Conservation (phyloP, 2,797 vertebrate genomes). For the Tachyglossus aculeatus region DNA sequence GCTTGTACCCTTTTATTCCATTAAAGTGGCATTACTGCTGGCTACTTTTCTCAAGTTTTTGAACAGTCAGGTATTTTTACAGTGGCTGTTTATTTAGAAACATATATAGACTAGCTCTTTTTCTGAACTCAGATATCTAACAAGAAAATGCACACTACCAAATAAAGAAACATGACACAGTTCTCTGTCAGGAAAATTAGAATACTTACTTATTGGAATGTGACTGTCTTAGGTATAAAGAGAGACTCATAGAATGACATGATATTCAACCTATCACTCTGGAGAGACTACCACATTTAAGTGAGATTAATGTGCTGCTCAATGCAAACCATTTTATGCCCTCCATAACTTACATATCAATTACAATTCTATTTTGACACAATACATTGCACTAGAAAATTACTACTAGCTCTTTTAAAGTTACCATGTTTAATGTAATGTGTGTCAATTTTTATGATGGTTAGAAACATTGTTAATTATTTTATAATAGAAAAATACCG, state of each 20-base stretch:
- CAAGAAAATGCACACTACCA: conserved; percentile 32
- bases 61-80: neutral
- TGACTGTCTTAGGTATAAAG: conserved; percentile 33
- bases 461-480: conserved; percentile 35
- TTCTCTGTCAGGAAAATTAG: conserved; percentile 43
- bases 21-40: too few species aligned
- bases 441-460: conserved; percentile 32
- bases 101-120: conserved; percentile 53
- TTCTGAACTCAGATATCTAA: conserved; percentile 48
- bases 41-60: too few species aligned
- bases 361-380: conserved; percentile 32
- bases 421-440: conserved; percentile 12
- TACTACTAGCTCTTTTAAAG: conserved; percentile 32
- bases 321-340: conserved; percentile 31
- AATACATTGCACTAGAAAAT: conserved; percentile 34
- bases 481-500: conserved; percentile 30
- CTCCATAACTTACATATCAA: neutral
- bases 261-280: conserved; percentile 20
- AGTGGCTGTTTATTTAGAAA: conserved; percentile 54
- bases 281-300: neutral
- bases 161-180: conserved; percentile 33
- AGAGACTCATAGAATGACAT: conserved; percentile 19
- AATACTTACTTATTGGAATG: conserved; percentile 35
- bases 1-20: too few species aligned
- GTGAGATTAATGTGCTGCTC: conserved; percentile 20